phyloP scores from a whole-genome alignment of 2,113 vertebrate species.

The Triplophysa siluroides region DNA sequence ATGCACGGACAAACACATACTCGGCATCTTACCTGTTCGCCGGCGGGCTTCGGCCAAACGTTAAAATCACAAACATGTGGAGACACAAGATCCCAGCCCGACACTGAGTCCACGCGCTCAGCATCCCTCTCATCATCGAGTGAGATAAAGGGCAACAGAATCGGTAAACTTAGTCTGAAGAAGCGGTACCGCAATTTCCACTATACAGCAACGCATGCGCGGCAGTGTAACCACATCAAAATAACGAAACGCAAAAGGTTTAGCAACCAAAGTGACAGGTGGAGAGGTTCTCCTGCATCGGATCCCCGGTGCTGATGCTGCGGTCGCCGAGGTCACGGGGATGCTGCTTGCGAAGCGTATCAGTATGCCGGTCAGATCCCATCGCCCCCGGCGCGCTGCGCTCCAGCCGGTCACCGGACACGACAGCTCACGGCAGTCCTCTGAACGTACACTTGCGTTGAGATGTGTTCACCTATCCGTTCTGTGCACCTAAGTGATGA shows the following conservation, averaged over 20 bases:
- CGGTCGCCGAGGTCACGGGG: conserved; percentile 43
- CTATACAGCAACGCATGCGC: conserved; percentile 74
- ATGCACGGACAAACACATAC: conserved; percentile 4
- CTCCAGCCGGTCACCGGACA: conserved; percentile 51
- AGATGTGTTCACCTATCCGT: conserved; percentile 22
- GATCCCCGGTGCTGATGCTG: conserved; percentile 30
- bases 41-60: conserved; percentile 67
- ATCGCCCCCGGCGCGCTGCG: conserved; percentile 43
- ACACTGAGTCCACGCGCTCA: conserved; percentile 70
- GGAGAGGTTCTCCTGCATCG: conserved; percentile 50
- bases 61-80: conserved; percentile 76
- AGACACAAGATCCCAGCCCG: conserved; percentile 71
- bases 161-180: conserved; percentile 73
- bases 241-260: conserved; percentile 61
- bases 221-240: conserved; percentile 68
- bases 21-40: conserved; percentile 81
- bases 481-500: not conserved
- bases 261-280: not conserved
- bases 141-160: conserved; percentile 36
- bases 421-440: conserved; percentile 47
- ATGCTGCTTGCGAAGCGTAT: conserved; percentile 49
- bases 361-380: conserved; percentile 59
- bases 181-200: conserved; percentile 71
- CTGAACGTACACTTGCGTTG: conserved; percentile 47
- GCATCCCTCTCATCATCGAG: conserved; percentile 74